phyloP scores from a whole-genome alignment of 1,140 invertebrate genomes.

The Drosophila arawakana region DNA sequence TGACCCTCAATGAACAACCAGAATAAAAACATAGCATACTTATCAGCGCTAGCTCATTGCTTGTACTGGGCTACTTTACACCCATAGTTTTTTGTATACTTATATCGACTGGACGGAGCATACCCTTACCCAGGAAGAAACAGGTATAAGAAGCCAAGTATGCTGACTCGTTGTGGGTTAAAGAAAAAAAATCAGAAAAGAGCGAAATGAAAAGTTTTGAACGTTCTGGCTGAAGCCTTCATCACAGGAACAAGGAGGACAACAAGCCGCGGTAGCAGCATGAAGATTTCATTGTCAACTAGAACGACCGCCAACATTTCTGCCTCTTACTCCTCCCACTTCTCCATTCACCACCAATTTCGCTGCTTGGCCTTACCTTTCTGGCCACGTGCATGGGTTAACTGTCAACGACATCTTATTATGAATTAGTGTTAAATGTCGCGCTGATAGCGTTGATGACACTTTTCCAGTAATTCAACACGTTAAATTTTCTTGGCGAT shows the following conservation, averaged over 20 bases:
- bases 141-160: constrained; percentile 7
- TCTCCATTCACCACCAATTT: background rate
- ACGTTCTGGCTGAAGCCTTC: constrained; percentile 52
- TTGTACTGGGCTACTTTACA: no score
- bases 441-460: constrained; percentile 75
- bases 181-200: constrained; percentile 24
- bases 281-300: constrained; percentile 75
- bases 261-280: constrained; percentile 34
- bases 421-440: constrained; percentile 83
- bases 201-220: constrained; percentile 52
- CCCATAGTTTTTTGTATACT: no score
- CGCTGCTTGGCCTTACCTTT: constrained; percentile 4
- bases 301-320: constrained; percentile 7
- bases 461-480: constrained; percentile 66
- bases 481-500: constrained; percentile 61
- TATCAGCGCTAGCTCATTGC: no score
- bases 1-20: no score
- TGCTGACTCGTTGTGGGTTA: constrained; percentile 32
- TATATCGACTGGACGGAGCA: no score
- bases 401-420: constrained; percentile 83
- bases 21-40: no score
- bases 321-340: background rate
- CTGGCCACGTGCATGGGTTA: constrained; percentile 68
- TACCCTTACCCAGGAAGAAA: no score
- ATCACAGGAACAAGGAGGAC: constrained; percentile 45